Evolutionary conservation across 2,797 vertebrate genomes (phyloP).

Genomic region (Pelochelys cantorii): DNA sequence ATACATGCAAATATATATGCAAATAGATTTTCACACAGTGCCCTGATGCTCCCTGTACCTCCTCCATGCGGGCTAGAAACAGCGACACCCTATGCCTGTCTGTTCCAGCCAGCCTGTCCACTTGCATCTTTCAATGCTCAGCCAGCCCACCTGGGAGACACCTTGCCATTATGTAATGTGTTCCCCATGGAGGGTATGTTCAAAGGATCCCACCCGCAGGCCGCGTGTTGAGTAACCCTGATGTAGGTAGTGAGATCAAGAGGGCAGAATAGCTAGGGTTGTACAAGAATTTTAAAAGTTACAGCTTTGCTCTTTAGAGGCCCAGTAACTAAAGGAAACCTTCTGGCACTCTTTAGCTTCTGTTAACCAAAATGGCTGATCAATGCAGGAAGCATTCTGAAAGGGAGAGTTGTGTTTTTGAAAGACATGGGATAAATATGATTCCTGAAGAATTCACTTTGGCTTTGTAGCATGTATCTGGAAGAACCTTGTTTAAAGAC

Average conservation of each 20-base stretch:
- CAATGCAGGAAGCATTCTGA: neutral
- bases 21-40: too few relatives aligned
- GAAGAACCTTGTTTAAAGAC: neutral
- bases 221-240: too few relatives aligned
- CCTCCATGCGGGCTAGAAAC: too few relatives aligned
- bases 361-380: neutral
- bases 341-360: neutral
- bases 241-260: neutral
- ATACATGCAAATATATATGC: too few relatives aligned
- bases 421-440: neutral
- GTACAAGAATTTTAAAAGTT: rapidly evolving
- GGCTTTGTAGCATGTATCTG: constrained; percentile 5
- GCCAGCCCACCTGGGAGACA: too few relatives aligned
- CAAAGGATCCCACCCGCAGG: too few relatives aligned
- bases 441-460: constrained; percentile 3
- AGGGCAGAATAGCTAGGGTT: neutral
- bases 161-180: too few relatives aligned
- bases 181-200: too few relatives aligned
- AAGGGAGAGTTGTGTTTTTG: neutral
- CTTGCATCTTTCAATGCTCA: too few relatives aligned
- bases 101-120: too few relatives aligned
- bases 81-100: too few relatives aligned
- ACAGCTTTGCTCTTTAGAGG: neutral
- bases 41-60: too few relatives aligned
- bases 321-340: neutral